A percentile compares a stretch with the other conserved stretches of the same genome.
Conservation (phyloP, 2,113 vertebrate species). For the Budorcas taxicolor region DNA sequence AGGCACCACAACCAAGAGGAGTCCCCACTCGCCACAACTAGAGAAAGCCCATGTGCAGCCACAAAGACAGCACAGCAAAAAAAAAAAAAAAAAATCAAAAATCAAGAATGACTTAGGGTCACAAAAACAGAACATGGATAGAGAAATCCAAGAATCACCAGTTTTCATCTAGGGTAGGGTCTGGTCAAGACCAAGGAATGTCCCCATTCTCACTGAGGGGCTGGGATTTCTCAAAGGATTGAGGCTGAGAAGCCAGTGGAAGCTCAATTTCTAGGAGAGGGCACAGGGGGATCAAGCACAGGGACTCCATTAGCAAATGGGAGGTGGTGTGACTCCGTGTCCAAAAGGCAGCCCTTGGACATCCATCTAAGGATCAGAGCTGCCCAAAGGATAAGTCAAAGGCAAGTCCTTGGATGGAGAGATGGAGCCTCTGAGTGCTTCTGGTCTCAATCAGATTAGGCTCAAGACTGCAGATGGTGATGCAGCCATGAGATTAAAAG, state of each 20-base stretch:
- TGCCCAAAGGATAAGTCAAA: not conserved
- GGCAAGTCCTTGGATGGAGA: not conserved
- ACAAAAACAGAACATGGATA: not conserved
- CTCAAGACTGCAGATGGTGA: not conserved
- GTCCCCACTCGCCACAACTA: not conserved
- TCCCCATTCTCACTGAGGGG: not conserved
- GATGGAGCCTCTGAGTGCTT: not conserved
- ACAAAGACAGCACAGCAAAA: not conserved
- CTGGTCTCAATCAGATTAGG: not conserved
- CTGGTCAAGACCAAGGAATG: not conserved
- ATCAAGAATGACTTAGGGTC: not conserved
- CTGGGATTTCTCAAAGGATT: not conserved
- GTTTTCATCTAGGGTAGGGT: not conserved
- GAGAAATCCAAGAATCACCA: not conserved
- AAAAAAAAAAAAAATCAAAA: not conserved
- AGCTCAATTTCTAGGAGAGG: not conserved
- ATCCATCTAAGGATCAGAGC: not conserved
- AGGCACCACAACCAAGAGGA: not conserved
- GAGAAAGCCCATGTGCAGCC: not conserved
- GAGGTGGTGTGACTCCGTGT: not conserved
- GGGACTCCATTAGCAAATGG: not conserved
- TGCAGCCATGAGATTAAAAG: not conserved
- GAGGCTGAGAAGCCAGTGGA: not conserved
- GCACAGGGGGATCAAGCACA: not conserved
- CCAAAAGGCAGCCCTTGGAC: not conserved